These are phyloP conservation scores for Chitala chitala DNA, from an alignment of 2,113 vertebrate species.

Conservation along the genomic window DNA sequence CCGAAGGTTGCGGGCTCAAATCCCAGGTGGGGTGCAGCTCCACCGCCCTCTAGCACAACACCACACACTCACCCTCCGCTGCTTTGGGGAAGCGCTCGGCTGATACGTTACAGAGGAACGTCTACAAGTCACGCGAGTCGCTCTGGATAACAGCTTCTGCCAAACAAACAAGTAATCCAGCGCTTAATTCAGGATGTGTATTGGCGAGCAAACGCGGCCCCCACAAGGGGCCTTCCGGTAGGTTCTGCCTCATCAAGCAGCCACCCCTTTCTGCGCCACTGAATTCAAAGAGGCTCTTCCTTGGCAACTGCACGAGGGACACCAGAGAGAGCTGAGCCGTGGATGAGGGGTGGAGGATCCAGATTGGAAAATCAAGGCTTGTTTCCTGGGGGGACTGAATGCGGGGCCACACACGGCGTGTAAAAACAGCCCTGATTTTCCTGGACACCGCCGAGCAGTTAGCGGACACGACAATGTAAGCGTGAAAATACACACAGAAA, in stretches of 20 bases:
- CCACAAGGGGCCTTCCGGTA: background rate
- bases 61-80: background rate
- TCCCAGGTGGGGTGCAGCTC: background rate
- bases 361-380: background rate
- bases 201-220: background rate
- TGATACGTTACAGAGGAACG: background rate
- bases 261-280: background rate
- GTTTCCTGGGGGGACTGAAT: background rate
- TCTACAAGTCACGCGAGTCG: background rate
- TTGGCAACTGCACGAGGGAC: background rate
- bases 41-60: background rate
- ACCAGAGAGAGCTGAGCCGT: background rate
- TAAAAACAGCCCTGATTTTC: no score
- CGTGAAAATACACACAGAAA: no score
- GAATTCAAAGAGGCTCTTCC: constrained; percentile 10
- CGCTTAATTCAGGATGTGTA: background rate
- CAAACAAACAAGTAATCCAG: constrained; percentile 1
- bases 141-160: background rate
- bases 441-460: no score
- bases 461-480: no score
- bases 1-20: background rate
- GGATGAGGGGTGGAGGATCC: no score
- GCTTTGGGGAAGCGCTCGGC: background rate
- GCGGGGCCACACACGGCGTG: no score
- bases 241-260: constrained; percentile 6